Percentiles rank a stretch among this genome's conserved stretches.
Conservation (phyloP, 2,888 invertebrate species). For the Nebria brevicollis region DNA sequence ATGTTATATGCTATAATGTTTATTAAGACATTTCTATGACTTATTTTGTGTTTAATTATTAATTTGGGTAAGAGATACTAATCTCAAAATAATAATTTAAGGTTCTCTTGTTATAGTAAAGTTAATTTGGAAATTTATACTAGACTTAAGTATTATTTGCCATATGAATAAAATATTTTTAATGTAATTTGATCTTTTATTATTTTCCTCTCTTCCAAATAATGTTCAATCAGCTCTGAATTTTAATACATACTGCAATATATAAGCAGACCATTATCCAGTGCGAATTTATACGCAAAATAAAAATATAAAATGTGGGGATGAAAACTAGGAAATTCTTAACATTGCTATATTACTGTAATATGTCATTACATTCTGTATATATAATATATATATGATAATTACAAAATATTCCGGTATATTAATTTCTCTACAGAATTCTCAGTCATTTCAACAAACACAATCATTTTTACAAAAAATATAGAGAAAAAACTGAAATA, state of each 20-base stretch:
- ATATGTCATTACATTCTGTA: conserved; percentile 26
- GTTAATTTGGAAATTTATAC: conserved; percentile 4
- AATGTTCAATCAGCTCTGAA: no score
- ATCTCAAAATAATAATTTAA: conserved; percentile 7
- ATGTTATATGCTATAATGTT: conserved; percentile 12
- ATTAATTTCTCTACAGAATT: conserved; percentile 32
- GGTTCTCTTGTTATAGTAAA: conserved; percentile 2
- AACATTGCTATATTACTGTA: conserved; percentile 33
- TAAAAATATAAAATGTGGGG: not conserved
- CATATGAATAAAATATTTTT: conserved; percentile 35
- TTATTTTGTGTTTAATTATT: conserved; percentile 16
- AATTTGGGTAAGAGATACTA: conserved; percentile 5
- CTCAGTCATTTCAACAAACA: conserved; percentile 39
- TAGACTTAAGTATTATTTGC: conserved; percentile 30
- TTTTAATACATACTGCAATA: no score
- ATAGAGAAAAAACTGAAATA: conserved; percentile 5
- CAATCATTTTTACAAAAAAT: conserved; percentile 11
- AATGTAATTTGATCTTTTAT: conserved; percentile 11
- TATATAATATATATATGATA: conserved; percentile 25
- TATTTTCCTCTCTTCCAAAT: not conserved
- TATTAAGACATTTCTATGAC: conserved; percentile 8
- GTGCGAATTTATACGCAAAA: no score
- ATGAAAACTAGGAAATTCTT: conserved; percentile 11
- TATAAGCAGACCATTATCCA: no score
- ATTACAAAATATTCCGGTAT: conserved; percentile 43